phyloP scores from a whole-genome alignment of 1,140 invertebrate genomes.

The Apis dorsata region DNA sequence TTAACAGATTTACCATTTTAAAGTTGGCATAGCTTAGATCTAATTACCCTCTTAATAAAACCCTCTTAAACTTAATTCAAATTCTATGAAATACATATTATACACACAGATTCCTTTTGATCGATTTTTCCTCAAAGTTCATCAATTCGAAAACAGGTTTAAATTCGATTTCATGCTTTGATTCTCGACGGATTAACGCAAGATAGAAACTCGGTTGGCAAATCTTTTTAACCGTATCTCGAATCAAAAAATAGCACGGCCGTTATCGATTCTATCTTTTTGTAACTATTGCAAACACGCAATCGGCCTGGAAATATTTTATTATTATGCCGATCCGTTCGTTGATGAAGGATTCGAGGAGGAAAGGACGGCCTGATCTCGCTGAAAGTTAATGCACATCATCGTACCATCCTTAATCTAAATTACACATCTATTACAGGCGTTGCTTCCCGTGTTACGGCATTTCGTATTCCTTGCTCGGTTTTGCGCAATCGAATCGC shows the following conservation, averaged over 20 bases:
- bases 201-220: slow-evolving; percentile 17
- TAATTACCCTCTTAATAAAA: no score
- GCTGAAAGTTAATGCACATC: slow-evolving; percentile 41
- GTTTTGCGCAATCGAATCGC: slow-evolving; percentile 47
- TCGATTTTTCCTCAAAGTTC: no score
- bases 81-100: no score
- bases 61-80: no score
- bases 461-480: slow-evolving; percentile 34
- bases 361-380: slow-evolving; percentile 12
- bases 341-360: background rate
- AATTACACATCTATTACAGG: slow-evolving; percentile 54
- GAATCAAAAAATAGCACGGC: background rate
- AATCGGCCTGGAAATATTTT: slow-evolving; percentile 8
- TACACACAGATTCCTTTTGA: no score
- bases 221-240: background rate
- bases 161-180: background rate
- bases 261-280: background rate
- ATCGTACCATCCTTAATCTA: slow-evolving; percentile 48
- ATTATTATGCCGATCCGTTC: background rate
- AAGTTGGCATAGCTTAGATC: no score
- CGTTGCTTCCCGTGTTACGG: slow-evolving; percentile 53
- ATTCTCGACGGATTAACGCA: background rate
- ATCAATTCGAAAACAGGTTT: no score
- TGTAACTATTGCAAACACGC: background rate
- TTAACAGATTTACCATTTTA: no score